A percentile compares a stretch with the other conserved stretches of the same genome.
These are phyloP conservation scores for Plectropomus leopardus DNA, from an alignment of 2,113 vertebrate species.

Conservation along the genomic window DNA sequence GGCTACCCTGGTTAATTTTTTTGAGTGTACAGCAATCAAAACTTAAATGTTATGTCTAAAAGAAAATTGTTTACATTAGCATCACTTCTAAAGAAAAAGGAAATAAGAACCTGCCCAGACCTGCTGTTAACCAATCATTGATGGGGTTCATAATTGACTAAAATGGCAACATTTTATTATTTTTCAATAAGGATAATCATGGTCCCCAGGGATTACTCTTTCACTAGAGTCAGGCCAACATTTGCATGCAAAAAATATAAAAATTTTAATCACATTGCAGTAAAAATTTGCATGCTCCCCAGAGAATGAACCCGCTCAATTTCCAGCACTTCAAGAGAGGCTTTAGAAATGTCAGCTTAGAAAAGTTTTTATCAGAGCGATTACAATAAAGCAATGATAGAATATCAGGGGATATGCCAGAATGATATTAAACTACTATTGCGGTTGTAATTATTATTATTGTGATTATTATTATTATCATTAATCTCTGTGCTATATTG, in stretches of 20 bases:
- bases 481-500: background rate
- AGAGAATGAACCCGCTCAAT: background rate
- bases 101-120: background rate
- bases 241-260: background rate
- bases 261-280: background rate
- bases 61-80: background rate
- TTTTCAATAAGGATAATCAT: background rate
- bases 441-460: background rate
- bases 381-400: background rate
- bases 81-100: background rate
- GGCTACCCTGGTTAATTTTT: too few relatives aligned
- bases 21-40: too few relatives aligned
- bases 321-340: background rate
- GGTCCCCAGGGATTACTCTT: background rate
- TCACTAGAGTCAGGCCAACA: background rate
- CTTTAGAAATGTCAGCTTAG: background rate
- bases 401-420: too few relatives aligned
- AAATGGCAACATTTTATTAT: too few relatives aligned
- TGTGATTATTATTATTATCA: background rate
- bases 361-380: background rate
- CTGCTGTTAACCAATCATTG: slow-evolving; percentile 11
- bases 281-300: background rate
- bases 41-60: background rate
- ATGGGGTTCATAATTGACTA: background rate
- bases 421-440: too few relatives aligned